Base-by-base conservation (phyloP, 2,888 invertebrate species). In the Eristalinus aeneus region DNA sequence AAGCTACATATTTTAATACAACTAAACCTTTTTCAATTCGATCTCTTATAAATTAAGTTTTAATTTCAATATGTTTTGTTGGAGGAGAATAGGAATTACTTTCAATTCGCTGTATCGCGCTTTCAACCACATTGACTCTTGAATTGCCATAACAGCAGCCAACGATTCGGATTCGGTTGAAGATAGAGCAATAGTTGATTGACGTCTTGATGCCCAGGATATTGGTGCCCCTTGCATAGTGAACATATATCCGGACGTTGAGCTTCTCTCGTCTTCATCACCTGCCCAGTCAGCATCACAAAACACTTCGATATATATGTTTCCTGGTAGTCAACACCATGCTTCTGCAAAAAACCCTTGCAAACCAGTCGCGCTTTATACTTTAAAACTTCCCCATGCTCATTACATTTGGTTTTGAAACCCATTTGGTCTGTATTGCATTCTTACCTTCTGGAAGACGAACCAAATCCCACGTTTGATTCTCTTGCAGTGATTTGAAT, bases 231-330 rank as follows among this genome's bases (percentile, higher is more conserved):
- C 3, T 6, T 5, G 32, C 32, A 32, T 32, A 8, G 32, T 32
- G 8, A 32, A 32, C 3, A 32, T 6, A 34, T 73, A 71, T 0
- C 68, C 63, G n/a, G 78, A 58, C 5, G 74, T 71, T 6, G 63
- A 74, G 23, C 63, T 63, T 27, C 76, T 16, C 39, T 68, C 58
- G 22, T 77, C 68, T 10, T 61, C 27, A 9, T 84, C 72, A 39
- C 72, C 39, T 2, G 67, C 78, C 84, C 87, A 87, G 65, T 88
- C 84, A 9, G 84, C 76, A 67, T 88, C 88, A 34, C 85, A 88
- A 60, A 54, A 87, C 6, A 78, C 85, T 53, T 63, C n/a, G 0
- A 79, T 60, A 11, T 58, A 11, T 53, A 73, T 12, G 72, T 72
- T 32, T 72, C 63, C 11, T 72, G 53, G 8, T 72, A 75, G 46